phyloP scores from a whole-genome alignment of 2,888 invertebrate genomes.

The Dugesia japonica region DNA sequence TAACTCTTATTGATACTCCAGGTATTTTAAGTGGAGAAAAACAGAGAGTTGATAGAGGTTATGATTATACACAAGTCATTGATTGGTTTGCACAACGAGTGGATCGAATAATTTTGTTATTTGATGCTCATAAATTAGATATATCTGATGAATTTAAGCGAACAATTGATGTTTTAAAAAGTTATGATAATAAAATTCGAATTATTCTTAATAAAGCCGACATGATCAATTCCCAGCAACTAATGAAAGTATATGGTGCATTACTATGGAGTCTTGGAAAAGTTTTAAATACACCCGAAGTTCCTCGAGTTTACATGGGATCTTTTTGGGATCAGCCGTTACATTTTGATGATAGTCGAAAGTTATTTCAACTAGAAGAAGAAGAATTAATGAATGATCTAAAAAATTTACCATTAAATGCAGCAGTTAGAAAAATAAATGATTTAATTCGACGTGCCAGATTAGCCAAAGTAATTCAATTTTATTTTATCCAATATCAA shows the following conservation, averaged over 20 bases:
- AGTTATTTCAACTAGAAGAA: slow-evolving; percentile 37
- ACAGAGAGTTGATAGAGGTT: slow-evolving; percentile 65
- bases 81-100: slow-evolving; percentile 38
- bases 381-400: slow-evolving; percentile 37
- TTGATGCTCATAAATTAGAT: slow-evolving; percentile 38
- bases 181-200: slow-evolving; percentile 36
- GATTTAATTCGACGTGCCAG: slow-evolving; percentile 37
- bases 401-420: slow-evolving; percentile 36
- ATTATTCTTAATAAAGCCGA: slow-evolving; percentile 40
- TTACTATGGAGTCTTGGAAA: slow-evolving; percentile 51
- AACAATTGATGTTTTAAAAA: slow-evolving; percentile 36
- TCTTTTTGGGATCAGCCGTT: slow-evolving; percentile 41
- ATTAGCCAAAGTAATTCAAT: slow-evolving; percentile 33
- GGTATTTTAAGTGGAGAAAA: slow-evolving; percentile 69
- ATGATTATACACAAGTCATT: slow-evolving; percentile 64
- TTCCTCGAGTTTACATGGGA: slow-evolving; percentile 40
- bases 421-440: slow-evolving; percentile 37
- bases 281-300: slow-evolving; percentile 38
- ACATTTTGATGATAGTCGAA: slow-evolving; percentile 37
- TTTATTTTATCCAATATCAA: slow-evolving; percentile 53
- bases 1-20: slow-evolving; percentile 91
- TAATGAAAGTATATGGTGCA: slow-evolving; percentile 39
- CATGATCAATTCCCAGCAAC: slow-evolving; percentile 39
- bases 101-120: slow-evolving; percentile 38
- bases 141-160: slow-evolving; percentile 38